Conservation (phyloP, 2,888 invertebrate species). For the Acrobasis consociella region DNA sequence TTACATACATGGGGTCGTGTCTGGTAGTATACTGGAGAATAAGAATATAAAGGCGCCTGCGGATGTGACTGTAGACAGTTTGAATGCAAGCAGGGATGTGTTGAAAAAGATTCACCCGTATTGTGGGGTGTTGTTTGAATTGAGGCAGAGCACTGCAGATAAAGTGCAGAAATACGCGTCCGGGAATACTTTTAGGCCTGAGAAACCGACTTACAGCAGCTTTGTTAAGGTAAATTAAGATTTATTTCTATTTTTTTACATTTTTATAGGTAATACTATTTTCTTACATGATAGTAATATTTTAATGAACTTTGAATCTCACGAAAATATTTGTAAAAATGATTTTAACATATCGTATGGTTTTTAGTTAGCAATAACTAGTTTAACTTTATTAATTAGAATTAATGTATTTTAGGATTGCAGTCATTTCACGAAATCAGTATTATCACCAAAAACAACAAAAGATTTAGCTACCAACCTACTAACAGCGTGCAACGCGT, state of each 20-base stretch:
- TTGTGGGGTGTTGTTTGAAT: slow-evolving; percentile 62
- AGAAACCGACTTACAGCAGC: slow-evolving; percentile 71
- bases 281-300: no score
- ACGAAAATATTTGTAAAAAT: no score
- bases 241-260: slow-evolving; percentile 9
- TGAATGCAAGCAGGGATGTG: slow-evolving; percentile 44
- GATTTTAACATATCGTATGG: no score
- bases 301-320: no score
- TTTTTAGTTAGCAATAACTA: no score
- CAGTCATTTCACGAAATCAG: slow-evolving; percentile 71
- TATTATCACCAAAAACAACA: slow-evolving; percentile 58
- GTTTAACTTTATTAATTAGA: no score
- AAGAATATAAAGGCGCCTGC: slow-evolving; percentile 54
- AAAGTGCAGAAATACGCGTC: slow-evolving; percentile 71
- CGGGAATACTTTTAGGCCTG: slow-evolving; percentile 81
- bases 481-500: slow-evolving; percentile 41
- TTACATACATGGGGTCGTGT: slow-evolving; percentile 74
- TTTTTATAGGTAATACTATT: no score
- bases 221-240: slow-evolving; percentile 77
- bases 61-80: slow-evolving; percentile 45
- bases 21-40: slow-evolving; percentile 57
- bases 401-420: slow-evolving; percentile 61
- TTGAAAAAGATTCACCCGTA: slow-evolving; percentile 73
- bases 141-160: slow-evolving; percentile 60
- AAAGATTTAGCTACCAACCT: slow-evolving; percentile 52